A percentile compares a stretch with the other conserved stretches of the same genome.
These are phyloP conservation scores for Entomobrya proxima DNA, from an alignment of 2,888 invertebrate genomes.

Conservation along the genomic window DNA sequence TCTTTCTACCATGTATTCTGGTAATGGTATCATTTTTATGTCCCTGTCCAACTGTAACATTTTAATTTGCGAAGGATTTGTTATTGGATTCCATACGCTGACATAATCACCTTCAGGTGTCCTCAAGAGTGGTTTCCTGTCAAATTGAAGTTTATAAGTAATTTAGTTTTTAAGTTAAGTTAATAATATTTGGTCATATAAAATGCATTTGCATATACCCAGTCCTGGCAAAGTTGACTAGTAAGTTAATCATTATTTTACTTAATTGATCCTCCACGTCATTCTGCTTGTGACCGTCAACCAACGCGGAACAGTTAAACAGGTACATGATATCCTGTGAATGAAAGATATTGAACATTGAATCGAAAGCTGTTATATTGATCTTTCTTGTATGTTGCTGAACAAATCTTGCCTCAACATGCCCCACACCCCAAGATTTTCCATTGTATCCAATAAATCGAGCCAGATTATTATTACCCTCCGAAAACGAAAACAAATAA, in stretches of 20 bases:
- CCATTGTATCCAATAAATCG: conserved; percentile 30
- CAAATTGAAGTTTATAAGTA: too few species aligned
- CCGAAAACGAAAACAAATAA: conserved; percentile 63
- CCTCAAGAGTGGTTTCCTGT: conserved; percentile 68
- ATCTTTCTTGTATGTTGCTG: conserved; percentile 42
- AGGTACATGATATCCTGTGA: conserved; percentile 61
- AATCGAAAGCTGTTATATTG: neutral
- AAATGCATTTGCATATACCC: conserved; percentile 54
- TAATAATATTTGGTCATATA: neutral
- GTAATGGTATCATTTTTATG: conserved; percentile 67
- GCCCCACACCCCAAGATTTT: neutral
- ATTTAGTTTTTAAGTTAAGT: too few species aligned
- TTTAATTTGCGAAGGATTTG: conserved; percentile 49
- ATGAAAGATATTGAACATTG: neutral
- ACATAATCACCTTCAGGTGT: conserved; percentile 35
- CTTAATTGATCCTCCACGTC: conserved; percentile 72
- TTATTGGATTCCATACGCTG: conserved; percentile 66
- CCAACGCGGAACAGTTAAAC: conserved; percentile 40
- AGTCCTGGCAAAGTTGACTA: conserved; percentile 69
- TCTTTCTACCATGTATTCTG: conserved; percentile 10
- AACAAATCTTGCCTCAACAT: conserved; percentile 11
- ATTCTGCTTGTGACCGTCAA: conserved; percentile 59
- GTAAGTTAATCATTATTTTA: conserved; percentile 69
- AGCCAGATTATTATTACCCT: conserved; percentile 68
- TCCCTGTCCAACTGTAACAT: conserved; percentile 66